Percentiles rank a stretch among this genome's conserved stretches.
Conservation (phyloP, 2,113 vertebrate species). For the Myotis davidii region DNA sequence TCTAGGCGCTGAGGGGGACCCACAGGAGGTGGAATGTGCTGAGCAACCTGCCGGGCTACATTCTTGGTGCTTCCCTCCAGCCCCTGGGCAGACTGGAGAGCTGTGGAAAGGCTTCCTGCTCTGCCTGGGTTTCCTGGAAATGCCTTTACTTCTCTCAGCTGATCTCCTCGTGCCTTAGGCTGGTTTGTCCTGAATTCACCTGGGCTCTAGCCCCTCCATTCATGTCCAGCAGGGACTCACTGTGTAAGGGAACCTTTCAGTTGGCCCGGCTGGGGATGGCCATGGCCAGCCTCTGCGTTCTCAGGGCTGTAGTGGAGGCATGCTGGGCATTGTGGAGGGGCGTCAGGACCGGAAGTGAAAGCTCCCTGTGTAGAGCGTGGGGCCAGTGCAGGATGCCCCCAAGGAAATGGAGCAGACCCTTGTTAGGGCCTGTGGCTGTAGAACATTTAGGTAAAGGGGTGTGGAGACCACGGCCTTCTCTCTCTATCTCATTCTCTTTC, state of each 20-base stretch:
- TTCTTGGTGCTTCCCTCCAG: background rate
- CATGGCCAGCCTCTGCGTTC: background rate
- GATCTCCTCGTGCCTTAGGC: too few species aligned
- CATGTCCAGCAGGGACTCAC: background rate
- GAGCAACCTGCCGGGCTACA: background rate
- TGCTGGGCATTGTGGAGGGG: too few species aligned
- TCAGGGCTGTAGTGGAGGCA: background rate
- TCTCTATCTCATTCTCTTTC: too few species aligned
- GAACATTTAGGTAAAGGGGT: background rate
- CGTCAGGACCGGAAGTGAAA: background rate
- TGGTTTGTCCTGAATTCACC: background rate
- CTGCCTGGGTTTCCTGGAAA: background rate
- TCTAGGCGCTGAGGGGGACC: background rate
- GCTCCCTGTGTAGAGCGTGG: background rate
- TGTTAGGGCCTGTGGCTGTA: background rate
- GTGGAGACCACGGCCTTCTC: background rate
- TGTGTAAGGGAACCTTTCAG: fast-evolving
- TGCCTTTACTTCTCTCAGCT: background rate
- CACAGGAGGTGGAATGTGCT: too few species aligned
- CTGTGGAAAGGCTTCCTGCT: background rate
- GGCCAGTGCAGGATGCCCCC: background rate
- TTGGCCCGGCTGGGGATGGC: too few species aligned
- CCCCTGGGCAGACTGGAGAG: background rate
- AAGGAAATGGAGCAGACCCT: background rate
- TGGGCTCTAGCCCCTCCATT: fast-evolving